A percentile compares a stretch with the other conserved stretches of the same genome.
Evolutionary conservation across 2,113 vertebrate genomes (phyloP).

Genomic region (Lamprologus callipterus): DNA sequence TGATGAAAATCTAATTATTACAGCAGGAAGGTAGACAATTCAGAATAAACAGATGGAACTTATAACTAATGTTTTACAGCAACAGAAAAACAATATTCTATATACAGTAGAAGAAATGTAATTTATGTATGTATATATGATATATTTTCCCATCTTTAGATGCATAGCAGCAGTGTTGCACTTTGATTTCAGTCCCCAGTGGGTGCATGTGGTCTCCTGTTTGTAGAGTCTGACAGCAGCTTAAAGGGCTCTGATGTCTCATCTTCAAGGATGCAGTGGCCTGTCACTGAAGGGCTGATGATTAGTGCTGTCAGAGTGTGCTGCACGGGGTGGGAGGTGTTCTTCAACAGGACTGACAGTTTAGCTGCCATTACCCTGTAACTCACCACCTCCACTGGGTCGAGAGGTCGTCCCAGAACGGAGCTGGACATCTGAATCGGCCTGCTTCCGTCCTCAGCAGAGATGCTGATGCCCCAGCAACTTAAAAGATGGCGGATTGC

Average conservation of each 20-base stretch:
- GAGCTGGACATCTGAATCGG: background rate
- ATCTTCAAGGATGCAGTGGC: background rate
- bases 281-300: background rate
- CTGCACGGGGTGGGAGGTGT: background rate
- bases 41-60: background rate
- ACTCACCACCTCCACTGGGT: background rate
- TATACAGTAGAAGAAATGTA: background rate
- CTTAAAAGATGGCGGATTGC: background rate
- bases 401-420: background rate
- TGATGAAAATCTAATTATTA: background rate
- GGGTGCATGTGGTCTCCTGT: background rate
- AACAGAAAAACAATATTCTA: background rate
- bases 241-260: background rate
- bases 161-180: background rate
- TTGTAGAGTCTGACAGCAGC: background rate
- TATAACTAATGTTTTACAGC: background rate
- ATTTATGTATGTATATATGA: background rate
- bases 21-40: background rate
- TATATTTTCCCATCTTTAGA: background rate
- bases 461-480: background rate
- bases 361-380: background rate
- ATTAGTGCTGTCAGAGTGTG: background rate
- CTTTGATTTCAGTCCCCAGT: background rate
- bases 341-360: background rate
- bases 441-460: background rate